Evolutionary conservation across 2,113 vertebrate species (phyloP), one percentile per base, ranked within the genome.

Genomic region (Macheiramphus alcinus): DNA sequence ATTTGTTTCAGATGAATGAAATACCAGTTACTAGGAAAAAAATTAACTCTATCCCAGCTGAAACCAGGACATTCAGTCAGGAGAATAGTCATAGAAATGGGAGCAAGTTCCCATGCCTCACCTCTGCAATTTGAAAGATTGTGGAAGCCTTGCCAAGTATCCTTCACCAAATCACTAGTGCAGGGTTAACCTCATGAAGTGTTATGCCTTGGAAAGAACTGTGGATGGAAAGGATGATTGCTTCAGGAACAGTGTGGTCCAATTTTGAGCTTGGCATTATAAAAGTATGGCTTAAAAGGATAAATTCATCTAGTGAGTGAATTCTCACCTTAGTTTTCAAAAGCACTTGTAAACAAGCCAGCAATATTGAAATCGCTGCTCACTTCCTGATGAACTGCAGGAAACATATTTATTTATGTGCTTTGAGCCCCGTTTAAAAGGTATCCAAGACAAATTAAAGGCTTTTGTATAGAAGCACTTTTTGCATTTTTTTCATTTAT

Each of bases 1-100:
- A 81, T 96, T 96, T 91, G 88, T 94, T 97, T 96, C 88, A 96
- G 58, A 88, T 91, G 78, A 96, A 93, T 79, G 65, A 96, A 86
- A n/a, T 53, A 53, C 52, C 52, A 53, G 52, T 29, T 53, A 17
- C 27, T 53, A 53, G 52, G 52, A 17, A 53, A 29, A 53, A 53
- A 18, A 53, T 31, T 53, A 53, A 31, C 16, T 53, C 52, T 53
- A 53, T 53, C 52, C 52, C 52, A 29, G 27, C 52, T 53, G 27
- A 29, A 53, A 53, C 52, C 27, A 27, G 52, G 27, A 53, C 27
- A 29, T 53, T 29, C 52, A 65, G 11, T 23, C 23, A 47, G 32
- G 6, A 90, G 26, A 74, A 58, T 9, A 74, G 14, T 63, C 34
- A 22, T 5, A 84, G 36, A 84, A 94, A 83, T 32, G 13, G 11